Conservation (phyloP, 2,888 invertebrate genomes). For the Iphiclides podalirius region DNA sequence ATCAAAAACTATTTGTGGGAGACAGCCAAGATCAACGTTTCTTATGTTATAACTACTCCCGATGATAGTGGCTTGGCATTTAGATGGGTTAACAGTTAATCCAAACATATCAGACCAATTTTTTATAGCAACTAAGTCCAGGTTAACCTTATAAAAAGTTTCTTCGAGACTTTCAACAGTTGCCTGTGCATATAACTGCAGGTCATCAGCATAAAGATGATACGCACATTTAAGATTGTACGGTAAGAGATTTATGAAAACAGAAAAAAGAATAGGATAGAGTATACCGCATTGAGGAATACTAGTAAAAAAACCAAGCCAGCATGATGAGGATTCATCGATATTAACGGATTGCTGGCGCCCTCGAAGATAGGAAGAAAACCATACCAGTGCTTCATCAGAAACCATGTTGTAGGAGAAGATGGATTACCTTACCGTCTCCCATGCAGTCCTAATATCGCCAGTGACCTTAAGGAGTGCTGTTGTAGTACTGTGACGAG, state of each 20-base stretch:
- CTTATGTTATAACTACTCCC: neutral
- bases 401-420: neutral
- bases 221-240: neutral
- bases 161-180: neutral
- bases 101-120: neutral
- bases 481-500: too few species aligned
- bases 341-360: neutral
- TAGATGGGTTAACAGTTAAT: neutral
- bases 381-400: neutral
- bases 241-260: neutral
- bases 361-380: neutral
- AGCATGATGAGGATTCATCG: neutral
- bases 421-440: too few species aligned
- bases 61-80: neutral
- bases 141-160: neutral
- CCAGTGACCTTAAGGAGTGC: too few species aligned
- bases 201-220: neutral
- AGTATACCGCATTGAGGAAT: neutral
- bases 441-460: too few species aligned
- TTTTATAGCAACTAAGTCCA: neutral
- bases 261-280: neutral
- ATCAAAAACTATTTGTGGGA: neutral
- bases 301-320: neutral
- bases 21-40: neutral
- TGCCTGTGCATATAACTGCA: neutral